Conservation (phyloP, 2,888 invertebrate genomes). For the Melinopterus prodromus region DNA sequence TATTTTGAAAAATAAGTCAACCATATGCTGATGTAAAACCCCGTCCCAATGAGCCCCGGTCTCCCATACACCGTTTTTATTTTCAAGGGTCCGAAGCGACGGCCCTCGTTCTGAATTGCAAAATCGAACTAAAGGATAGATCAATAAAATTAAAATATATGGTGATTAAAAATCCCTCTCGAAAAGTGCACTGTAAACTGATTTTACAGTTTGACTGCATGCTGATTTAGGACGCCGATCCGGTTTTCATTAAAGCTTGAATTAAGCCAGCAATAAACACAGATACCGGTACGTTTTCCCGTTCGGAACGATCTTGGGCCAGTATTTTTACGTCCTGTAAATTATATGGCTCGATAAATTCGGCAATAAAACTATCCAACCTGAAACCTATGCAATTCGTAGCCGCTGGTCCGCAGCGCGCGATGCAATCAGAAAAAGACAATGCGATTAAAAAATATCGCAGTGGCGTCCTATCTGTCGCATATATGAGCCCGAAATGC, state of each 20-base stretch:
- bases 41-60: too few relatives aligned
- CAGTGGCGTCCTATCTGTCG: not conserved
- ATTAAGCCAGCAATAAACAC: not conserved
- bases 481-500: not conserved
- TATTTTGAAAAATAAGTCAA: too few relatives aligned
- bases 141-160: not conserved
- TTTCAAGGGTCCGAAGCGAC: too few relatives aligned
- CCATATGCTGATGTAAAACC: too few relatives aligned
- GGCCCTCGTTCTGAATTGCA: too few relatives aligned
- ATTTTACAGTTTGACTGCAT: not conserved
- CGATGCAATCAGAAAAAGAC: not conserved
- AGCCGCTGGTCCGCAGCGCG: not conserved
- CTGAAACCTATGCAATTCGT: not conserved
- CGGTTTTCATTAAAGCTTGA: not conserved
- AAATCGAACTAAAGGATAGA: too few relatives aligned
- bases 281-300: not conserved
- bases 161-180: not conserved
- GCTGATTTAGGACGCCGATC: not conserved
- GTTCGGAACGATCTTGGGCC: not conserved
- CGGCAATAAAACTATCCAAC: not conserved
- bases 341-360: not conserved
- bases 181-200: not conserved
- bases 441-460: not conserved
- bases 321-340: not conserved
- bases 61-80: too few relatives aligned